Percentiles rank a stretch among this genome's conserved stretches.
These are phyloP conservation scores for Bhutanitis thaidina DNA, from an alignment of 2,888 invertebrate genomes.

Conservation along the genomic window DNA sequence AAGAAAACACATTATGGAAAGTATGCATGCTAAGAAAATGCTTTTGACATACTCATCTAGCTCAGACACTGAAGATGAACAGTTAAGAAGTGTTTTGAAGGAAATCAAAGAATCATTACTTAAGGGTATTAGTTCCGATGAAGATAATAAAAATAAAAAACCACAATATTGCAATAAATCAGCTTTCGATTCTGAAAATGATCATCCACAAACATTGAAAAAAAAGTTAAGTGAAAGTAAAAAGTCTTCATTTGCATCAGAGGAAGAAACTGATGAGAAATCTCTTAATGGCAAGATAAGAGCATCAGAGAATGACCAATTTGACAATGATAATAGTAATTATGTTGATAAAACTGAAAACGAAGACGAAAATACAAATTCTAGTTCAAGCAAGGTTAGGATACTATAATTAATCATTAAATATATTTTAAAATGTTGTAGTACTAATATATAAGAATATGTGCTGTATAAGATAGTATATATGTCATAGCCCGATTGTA, in stretches of 20 bases:
- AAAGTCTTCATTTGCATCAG: constrained; percentile 9
- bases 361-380: constrained; percentile 37
- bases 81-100: constrained; percentile 38
- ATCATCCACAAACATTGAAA: constrained; percentile 21
- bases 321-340: neutral
- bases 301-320: neutral
- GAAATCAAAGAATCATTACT: constrained; percentile 47
- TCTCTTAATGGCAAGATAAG: neutral
- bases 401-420: neutral
- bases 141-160: constrained; percentile 23
- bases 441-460: neutral
- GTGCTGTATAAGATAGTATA: too few relatives aligned
- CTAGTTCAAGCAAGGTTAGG: constrained; percentile 63
- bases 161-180: constrained; percentile 7
- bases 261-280: neutral
- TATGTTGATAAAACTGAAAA: too few relatives aligned
- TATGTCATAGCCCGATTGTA: too few relatives aligned
- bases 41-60: constrained; percentile 54
- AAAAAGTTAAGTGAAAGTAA: constrained; percentile 8
- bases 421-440: neutral
- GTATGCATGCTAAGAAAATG: constrained; percentile 58
- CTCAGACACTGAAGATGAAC: constrained; percentile 62
- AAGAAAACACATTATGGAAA: constrained; percentile 51
- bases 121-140: constrained; percentile 39
- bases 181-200: constrained; percentile 38